Percentiles rank a stretch among this genome's conserved stretches.
phyloP scores from a whole-genome alignment of 2,888 invertebrate genomes.

The Folsomia manolachei region DNA sequence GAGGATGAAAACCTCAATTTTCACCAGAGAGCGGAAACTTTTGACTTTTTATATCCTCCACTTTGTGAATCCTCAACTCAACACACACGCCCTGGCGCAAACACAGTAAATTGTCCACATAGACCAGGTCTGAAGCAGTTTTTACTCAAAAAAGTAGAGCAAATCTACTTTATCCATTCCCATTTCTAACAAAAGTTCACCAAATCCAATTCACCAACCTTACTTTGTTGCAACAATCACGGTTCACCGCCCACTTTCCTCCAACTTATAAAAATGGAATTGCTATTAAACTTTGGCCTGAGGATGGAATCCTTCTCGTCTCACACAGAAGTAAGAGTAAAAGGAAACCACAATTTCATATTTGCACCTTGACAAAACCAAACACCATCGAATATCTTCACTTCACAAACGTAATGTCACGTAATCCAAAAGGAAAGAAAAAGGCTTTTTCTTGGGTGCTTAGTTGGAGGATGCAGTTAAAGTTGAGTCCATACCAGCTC shows the following conservation, averaged over 20 bases:
- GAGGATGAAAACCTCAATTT: background rate
- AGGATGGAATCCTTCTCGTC: background rate
- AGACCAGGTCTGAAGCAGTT: background rate
- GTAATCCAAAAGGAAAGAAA: background rate
- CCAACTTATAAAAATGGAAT: constrained; percentile 3
- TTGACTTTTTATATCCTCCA: constrained; percentile 1
- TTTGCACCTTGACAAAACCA: background rate
- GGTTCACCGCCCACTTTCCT: background rate
- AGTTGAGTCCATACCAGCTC: background rate
- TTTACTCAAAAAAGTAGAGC: background rate
- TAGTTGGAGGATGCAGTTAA: background rate
- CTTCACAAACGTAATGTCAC: background rate
- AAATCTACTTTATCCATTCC: constrained; percentile 5
- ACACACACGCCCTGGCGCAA: background rate
- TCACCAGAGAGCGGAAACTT: background rate
- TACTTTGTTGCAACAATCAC: background rate
- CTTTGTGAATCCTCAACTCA: background rate
- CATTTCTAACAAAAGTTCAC: background rate
- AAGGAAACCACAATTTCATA: background rate
- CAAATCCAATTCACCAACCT: constrained; percentile 1
- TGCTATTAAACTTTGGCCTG: background rate
- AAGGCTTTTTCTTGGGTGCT: background rate
- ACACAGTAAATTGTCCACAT: background rate
- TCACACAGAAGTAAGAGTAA: too few relatives aligned
- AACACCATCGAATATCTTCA: too few relatives aligned